These are phyloP conservation scores for Diplodus sargus DNA, from an alignment of 2,797 vertebrate species.

Conservation along the genomic window DNA sequence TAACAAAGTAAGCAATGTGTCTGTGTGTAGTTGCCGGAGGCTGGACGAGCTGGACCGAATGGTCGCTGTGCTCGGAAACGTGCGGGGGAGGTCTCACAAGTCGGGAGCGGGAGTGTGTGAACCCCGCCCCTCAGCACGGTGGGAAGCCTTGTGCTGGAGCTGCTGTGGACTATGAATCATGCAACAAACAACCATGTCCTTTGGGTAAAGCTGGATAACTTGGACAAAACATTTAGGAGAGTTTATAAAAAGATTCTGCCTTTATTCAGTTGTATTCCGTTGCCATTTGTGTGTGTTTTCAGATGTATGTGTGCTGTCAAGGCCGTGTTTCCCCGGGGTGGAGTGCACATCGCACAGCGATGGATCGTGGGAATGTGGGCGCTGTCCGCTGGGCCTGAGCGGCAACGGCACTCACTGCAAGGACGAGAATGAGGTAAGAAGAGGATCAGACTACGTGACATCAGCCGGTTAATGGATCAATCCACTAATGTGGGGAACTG, in stretches of 20 bases:
- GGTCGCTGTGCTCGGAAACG: conserved; percentile 91
- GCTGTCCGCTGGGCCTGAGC: conserved; percentile 90
- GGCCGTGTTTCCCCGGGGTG: conserved; percentile 94
- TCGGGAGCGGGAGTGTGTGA: conserved; percentile 89
- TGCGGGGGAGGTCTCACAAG: conserved; percentile 93
- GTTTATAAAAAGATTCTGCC: conserved; percentile 21
- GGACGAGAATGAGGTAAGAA: conserved; percentile 93
- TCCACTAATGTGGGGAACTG: neutral
- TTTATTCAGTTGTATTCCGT: conserved; percentile 19
- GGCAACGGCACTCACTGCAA: conserved; percentile 95
- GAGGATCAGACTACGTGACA: neutral
- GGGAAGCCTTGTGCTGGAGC: conserved; percentile 92
- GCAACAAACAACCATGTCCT: conserved; percentile 91
- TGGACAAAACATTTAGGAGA: conserved; percentile 7
- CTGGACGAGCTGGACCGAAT: conserved; percentile 94
- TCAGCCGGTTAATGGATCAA: neutral
- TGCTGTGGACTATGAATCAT: conserved; percentile 88
- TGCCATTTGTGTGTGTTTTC: conserved; percentile 41
- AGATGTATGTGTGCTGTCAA: conserved; percentile 94
- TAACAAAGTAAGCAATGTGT: conserved; percentile 17
- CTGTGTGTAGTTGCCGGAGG: conserved; percentile 89
- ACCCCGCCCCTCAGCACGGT: conserved; percentile 89
- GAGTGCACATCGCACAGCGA: conserved; percentile 88
- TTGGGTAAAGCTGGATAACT: conserved; percentile 83
- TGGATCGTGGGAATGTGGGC: conserved; percentile 94